Conservation (phyloP, 2,113 vertebrate species). For the Myodes glareolus region DNA sequence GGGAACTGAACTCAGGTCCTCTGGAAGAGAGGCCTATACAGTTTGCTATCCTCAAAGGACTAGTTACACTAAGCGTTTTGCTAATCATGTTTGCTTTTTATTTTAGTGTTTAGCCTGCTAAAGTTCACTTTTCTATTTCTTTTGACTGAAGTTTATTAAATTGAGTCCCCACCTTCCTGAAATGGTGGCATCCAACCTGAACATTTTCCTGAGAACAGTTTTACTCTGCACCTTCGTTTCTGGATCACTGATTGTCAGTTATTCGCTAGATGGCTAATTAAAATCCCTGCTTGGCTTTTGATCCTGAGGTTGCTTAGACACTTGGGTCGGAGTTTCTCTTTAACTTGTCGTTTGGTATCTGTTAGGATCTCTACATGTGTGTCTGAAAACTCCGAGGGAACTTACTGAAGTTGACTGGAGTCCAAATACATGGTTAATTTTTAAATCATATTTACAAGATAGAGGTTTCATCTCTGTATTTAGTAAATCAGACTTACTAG, state of each 20-base stretch:
- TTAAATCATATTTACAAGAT: background rate
- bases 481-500: background rate
- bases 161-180: background rate
- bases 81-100: background rate
- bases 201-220: background rate
- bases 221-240: background rate
- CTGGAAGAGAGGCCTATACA: background rate
- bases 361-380: background rate
- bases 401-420: background rate
- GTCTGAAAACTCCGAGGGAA: background rate
- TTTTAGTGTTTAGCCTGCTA: background rate
- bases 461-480: background rate
- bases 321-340: background rate
- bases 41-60: slow-evolving; percentile 18
- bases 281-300: background rate
- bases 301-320: background rate
- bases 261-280: background rate
- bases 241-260: background rate
- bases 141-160: background rate
- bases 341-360: background rate
- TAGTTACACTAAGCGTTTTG: background rate
- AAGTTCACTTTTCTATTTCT: background rate
- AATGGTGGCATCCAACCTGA: background rate
- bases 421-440: background rate
- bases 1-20: background rate